Percentiles rank a stretch among this genome's conserved stretches.
phyloP scores from a whole-genome alignment of 2,797 vertebrate genomes.

The Sorex maritimensis region DNA sequence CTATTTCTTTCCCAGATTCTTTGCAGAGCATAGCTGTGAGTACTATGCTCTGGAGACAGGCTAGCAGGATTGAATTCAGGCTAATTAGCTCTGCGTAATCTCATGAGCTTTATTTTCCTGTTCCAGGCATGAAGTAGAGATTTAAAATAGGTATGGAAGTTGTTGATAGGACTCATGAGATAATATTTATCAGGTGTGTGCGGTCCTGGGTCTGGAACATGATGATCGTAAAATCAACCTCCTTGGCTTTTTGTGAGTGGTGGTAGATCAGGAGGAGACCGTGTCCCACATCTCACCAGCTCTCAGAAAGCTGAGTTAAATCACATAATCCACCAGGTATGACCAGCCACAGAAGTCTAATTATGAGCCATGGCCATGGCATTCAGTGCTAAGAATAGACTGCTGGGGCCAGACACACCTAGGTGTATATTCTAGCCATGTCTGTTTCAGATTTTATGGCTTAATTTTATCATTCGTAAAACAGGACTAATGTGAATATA shows the following conservation, averaged over 20 bases:
- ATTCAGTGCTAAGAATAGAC: too few relatives aligned
- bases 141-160: neutral
- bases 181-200: neutral
- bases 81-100: neutral
- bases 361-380: too few relatives aligned
- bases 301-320: neutral
- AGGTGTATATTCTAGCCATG: neutral
- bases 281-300: neutral
- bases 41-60: neutral
- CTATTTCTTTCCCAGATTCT: neutral
- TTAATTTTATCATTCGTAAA: slow-evolving; percentile 31
- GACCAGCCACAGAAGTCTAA: too few relatives aligned
- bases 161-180: neutral
- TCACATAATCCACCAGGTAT: too few relatives aligned
- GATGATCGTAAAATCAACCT: neutral
- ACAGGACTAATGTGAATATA: neutral
- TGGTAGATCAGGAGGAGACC: too few relatives aligned
- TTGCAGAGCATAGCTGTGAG: too few relatives aligned
- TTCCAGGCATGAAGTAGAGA: neutral
- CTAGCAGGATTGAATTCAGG: neutral
- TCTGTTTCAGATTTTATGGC: neutral
- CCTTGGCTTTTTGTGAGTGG: neutral
- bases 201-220: neutral
- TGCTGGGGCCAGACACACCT: neutral
- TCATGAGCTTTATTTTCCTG: neutral